phyloP scores from a whole-genome alignment of 2,113 vertebrate species.

The Percina caprodes region DNA sequence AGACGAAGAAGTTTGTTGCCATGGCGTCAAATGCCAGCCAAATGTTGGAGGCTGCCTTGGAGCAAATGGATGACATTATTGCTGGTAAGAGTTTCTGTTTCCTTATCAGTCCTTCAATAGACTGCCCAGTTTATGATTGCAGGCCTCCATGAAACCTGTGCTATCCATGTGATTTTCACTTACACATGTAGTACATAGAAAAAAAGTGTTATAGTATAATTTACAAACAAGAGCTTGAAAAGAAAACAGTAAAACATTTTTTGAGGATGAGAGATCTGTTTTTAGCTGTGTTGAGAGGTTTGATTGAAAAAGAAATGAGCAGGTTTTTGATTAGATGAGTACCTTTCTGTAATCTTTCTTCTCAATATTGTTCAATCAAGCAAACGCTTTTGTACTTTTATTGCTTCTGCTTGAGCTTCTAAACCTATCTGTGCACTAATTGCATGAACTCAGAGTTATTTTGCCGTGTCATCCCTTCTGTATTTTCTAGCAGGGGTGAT shows the following conservation, averaged over 20 bases:
- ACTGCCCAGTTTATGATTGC: slow-evolving; percentile 54
- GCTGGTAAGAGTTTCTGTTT: slow-evolving; percentile 86
- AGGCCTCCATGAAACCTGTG: slow-evolving; percentile 29
- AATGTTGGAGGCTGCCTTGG: slow-evolving; percentile 89
- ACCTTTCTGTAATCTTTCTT: neutral
- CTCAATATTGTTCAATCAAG: neutral
- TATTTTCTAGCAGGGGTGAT: slow-evolving; percentile 59
- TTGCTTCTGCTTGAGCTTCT: neutral
- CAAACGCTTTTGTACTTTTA: neutral
- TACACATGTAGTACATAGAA: neutral
- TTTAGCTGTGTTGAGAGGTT: neutral
- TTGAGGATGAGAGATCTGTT: neutral
- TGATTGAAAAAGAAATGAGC: neutral
- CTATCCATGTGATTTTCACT: slow-evolving; percentile 15
- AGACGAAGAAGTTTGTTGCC: slow-evolving; percentile 31
- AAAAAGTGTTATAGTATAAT: neutral
- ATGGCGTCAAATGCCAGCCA: slow-evolving; percentile 92
- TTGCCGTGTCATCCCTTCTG: neutral
- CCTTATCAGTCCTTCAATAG: slow-evolving; percentile 32
- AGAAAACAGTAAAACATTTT: neutral
- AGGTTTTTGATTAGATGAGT: slow-evolving; percentile 11
- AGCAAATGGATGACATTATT: slow-evolving; percentile 95
- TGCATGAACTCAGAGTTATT: slow-evolving; percentile 8
- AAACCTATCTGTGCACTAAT: neutral
- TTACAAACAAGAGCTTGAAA: neutral